Base-by-base conservation (phyloP, 2,113 vertebrate genomes). In the Pseudolaguvia tuberculata region DNA sequence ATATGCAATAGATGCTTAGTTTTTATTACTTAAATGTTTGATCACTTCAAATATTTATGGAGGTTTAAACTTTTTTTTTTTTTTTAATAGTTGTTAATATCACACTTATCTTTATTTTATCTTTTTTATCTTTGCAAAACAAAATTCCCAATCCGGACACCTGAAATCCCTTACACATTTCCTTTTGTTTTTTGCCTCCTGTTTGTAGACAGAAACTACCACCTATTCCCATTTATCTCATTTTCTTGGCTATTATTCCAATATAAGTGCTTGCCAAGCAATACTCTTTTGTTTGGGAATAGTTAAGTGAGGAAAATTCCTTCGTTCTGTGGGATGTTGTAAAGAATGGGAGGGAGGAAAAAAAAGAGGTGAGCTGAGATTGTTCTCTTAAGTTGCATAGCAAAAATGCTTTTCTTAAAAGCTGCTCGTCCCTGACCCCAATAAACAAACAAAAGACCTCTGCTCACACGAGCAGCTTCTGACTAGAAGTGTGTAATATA, bases 371-470 rank as follows among this genome's bases (percentile, higher is more conserved):
- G 52, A 75, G 56, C 72, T 72, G 66, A 81, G 70, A 53, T 70
- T 73, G 77, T 77, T 70, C 70, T 48, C 9, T 42, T 9, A 42
- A 35, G 59, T 82, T 79, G 80, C 80, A 79, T 82, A 82, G 78
- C 70, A 73, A 76, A 55, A 77, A 78, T 53, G 48, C 57, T 62
- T 27, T 18, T 66, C 66, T 42, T 31, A 20, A 77, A 70, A 35
- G 55, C 27, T 51, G 20, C 50, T 5, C 17, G 15, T 17, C 45
- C 21, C 31, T n/a, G 29, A 59, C 27, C 2, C 23, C 52, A 67
- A 66, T 48, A 42, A 67, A 31, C 65, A 47, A 29, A 47, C 20
- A 35, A 59, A 20, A 57, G 45, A 56, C 48, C 68, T 21, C 55
- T 23, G 29, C 52, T 42, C 45, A 66, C 50, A 10, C 39, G 78